Evolutionary conservation across 2,113 vertebrate species (phyloP).

Genomic region (Zeus faber): DNA sequence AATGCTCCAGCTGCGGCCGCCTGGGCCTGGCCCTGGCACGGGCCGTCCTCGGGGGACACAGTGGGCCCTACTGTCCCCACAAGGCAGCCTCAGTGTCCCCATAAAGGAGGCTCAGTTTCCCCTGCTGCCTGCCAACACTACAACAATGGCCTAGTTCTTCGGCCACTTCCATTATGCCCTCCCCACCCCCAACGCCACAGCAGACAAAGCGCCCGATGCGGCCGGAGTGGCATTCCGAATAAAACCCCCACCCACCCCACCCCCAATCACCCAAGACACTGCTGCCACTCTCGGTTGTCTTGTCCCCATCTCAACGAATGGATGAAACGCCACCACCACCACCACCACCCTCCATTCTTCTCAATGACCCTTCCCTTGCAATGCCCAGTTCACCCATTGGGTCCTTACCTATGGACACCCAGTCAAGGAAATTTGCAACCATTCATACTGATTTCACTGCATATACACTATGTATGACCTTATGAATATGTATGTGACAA

Average conservation of each 20-base stretch:
- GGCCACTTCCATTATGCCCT: conserved; percentile 63
- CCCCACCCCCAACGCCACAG: conserved; percentile 39
- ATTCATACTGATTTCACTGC: too few species aligned
- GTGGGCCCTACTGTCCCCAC: conserved; percentile 61
- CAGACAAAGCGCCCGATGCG: conserved; percentile 65
- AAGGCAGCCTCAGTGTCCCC: conserved; percentile 65
- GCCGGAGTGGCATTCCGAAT: conserved; percentile 62
- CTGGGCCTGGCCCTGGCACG: conserved; percentile 58
- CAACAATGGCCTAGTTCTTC: conserved; percentile 67
- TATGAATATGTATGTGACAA: too few species aligned
- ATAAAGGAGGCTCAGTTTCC: conserved; percentile 68
- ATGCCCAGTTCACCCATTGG: too few species aligned
- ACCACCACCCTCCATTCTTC: too few species aligned
- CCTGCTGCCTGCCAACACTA: conserved; percentile 24
- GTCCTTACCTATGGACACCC: too few species aligned
- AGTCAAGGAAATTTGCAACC: too few species aligned
- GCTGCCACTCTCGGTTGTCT: too few species aligned
- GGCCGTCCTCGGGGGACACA: conserved; percentile 50
- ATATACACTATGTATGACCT: too few species aligned
- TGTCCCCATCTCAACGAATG: too few species aligned
- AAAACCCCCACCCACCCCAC: neutral
- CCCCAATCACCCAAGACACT: too few species aligned
- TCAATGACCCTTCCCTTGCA: too few species aligned
- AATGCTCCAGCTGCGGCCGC: conserved; percentile 56
- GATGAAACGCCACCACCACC: too few species aligned